Evolutionary conservation across 2,888 invertebrate species (phyloP).

Genomic region (Pocota personata): DNA sequence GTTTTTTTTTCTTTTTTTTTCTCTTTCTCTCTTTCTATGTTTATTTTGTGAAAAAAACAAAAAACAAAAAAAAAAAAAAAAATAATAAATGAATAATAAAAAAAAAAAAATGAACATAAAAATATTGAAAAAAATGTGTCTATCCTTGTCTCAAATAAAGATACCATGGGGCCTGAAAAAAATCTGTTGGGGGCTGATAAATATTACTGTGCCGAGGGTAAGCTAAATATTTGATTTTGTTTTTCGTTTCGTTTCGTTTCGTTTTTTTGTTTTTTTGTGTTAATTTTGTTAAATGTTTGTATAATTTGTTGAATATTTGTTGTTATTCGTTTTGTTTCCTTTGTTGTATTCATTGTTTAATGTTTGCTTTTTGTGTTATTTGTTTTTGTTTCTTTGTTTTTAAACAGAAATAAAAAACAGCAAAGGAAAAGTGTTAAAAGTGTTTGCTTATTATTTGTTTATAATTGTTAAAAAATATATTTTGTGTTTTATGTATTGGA

Average conservation of each 20-base stretch:
- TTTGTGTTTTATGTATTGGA: not conserved
- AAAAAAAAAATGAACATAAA: conserved; percentile 58
- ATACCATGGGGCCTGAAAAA: conserved; percentile 84
- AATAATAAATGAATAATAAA: conserved; percentile 52
- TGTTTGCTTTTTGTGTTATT: conserved; percentile 43
- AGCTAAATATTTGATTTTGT: conserved; percentile 78
- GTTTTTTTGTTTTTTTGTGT: conserved; percentile 48
- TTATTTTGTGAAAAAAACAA: conserved; percentile 53
- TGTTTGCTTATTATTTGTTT: conserved; percentile 36
- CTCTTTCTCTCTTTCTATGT: conserved; percentile 69
- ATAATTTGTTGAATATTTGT: conserved; percentile 11
- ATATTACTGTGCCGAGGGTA: conserved; percentile 83
- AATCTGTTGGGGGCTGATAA: conserved; percentile 83
- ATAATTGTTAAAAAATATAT: not conserved
- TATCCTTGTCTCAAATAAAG: conserved; percentile 77
- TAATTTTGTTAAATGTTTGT: conserved; percentile 32
- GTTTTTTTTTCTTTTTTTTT: conserved; percentile 52
- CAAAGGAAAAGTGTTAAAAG: conserved; percentile 11
- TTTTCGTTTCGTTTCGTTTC: conserved; percentile 56
- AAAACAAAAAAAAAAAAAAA: too few relatives aligned
- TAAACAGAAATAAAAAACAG: not conserved
- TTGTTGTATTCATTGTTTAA: conserved; percentile 23
- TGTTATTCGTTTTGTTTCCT: conserved; percentile 11
- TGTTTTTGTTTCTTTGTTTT: conserved; percentile 52
- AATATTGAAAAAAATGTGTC: conserved; percentile 61